Conservation (phyloP, 92 coral and sea anemone genomes). For the Phymanthus crucifer region DNA sequence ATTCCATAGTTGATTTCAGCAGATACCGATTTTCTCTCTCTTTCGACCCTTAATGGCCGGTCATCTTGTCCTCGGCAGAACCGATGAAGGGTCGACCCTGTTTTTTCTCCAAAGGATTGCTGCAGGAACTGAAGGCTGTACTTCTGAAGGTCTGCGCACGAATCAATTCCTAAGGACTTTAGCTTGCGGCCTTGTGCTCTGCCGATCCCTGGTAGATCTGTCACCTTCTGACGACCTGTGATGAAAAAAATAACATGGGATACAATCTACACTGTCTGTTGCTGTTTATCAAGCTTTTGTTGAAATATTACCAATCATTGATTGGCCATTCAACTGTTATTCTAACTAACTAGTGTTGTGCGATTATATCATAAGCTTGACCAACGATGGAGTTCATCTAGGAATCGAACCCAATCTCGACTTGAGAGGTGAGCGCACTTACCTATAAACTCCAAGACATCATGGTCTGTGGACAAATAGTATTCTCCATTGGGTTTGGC, state of each 20-base stretch:
- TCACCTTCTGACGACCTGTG: conserved; percentile 75
- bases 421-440: no score
- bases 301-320: no score
- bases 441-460: conserved; percentile 78
- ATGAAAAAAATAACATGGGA: not conserved
- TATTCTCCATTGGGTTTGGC: conserved; percentile 95
- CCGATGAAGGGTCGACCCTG: conserved; percentile 70
- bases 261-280: no score
- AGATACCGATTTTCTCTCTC: conserved; percentile 90
- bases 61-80: conserved; percentile 90
- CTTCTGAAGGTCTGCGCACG: conserved; percentile 82
- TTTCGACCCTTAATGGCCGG: conserved; percentile 71
- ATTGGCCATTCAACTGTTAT: no score
- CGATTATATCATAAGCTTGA: no score
- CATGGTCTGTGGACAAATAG: conserved; percentile 54
- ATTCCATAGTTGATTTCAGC: conserved; percentile 98
- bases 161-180: conserved; percentile 57
- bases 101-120: conserved; percentile 84
- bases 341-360: no score
- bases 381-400: no score
- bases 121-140: conserved; percentile 74
- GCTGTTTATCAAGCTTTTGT: no score
- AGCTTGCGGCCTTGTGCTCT: conserved; percentile 74
- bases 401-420: no score
- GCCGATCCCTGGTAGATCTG: conserved; percentile 96